Evolutionary conservation across 2,888 invertebrate genomes (phyloP), one percentile per base, ranked within the genome.

Genomic region (Copidosoma aretas): DNA sequence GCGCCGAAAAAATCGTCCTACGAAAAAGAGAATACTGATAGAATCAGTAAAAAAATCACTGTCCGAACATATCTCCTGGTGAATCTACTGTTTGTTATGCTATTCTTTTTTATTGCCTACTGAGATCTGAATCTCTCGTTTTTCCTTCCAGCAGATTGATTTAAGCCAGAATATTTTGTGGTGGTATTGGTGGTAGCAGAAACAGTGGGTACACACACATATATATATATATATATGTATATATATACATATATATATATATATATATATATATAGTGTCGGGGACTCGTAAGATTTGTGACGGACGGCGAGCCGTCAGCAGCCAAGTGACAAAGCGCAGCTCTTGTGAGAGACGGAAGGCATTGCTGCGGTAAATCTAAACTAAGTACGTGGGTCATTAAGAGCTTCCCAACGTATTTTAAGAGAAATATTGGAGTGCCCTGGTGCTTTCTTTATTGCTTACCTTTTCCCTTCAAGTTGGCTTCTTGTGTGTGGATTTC

Each of bases 11-110:
- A 32, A 32, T 32, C 15, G 56, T 25, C 32, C 57, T 19, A 25
- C 39, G 25, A 8, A 59, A 57, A 49, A 49, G 32, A 25, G 56
- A 69, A 71, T 76, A 78, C 77, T 77, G 77, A 78, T 78, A 78
- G 76, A 78, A 76, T 73, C 60, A 68, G 72, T 77, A 73, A 76
- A 73, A n/a, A 77, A 78, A 78, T 78, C 71, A 74, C 74, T 74
- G 60, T 46, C 32, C 21, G 43, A 46, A 46, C 3, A 46, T 14
- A 32, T 24, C 58, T 58, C 52, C 51, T 39, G 39, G 41, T n/a
- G 54, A 68, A 64, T 64, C 68, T 59, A 52, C 54, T 46, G 65
- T 12, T 10, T 25, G 2, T 3, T 32, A 32, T 32, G 32, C 32
- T 32, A 32, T 32, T 32, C 32, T 32, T 21, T 21, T 58, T 39